A percentile compares a stretch with the other conserved stretches of the same genome.
phyloP scores from a whole-genome alignment of 2,797 vertebrate species.

The Aldrovandia affinis region DNA sequence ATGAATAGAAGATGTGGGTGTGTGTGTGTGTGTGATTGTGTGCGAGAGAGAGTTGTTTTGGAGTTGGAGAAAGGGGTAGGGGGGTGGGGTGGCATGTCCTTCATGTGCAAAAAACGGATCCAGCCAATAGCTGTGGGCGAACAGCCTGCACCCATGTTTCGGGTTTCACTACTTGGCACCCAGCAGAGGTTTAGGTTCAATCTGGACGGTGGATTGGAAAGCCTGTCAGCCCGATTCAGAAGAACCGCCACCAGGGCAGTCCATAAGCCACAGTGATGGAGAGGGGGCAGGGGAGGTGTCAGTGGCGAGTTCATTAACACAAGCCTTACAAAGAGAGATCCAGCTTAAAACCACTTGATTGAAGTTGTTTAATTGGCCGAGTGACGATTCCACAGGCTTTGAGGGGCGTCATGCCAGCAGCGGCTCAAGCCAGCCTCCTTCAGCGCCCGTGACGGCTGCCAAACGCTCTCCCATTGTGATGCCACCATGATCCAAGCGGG shows the following conservation, averaged over 20 bases:
- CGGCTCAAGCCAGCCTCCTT: slow-evolving; percentile 2
- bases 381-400: slow-evolving; percentile 48
- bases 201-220: slow-evolving; percentile 21
- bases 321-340: slow-evolving; percentile 41
- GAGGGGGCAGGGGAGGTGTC: slow-evolving; percentile 32
- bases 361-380: slow-evolving; percentile 55
- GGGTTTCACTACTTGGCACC: slow-evolving; percentile 12
- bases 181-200: background rate
- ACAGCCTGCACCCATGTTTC: background rate
- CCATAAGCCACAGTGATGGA: slow-evolving; percentile 29
- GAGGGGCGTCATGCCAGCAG: slow-evolving; percentile 40
- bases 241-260: background rate
- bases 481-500: slow-evolving; percentile 26
- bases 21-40: background rate
- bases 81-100: slow-evolving; percentile 25
- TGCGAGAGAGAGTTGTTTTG: slow-evolving; percentile 21
- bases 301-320: slow-evolving; percentile 24
- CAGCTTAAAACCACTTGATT: slow-evolving; percentile 48
- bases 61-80: slow-evolving; percentile 20
- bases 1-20: slow-evolving; percentile 36
- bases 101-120: slow-evolving; percentile 9
- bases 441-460: background rate
- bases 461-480: slow-evolving; percentile 31
- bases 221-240: slow-evolving; percentile 7
- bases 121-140: slow-evolving; percentile 18